These are phyloP conservation scores for Lasioglossum leucozonium DNA, from an alignment of 2,888 invertebrate genomes.

Conservation along the genomic window DNA sequence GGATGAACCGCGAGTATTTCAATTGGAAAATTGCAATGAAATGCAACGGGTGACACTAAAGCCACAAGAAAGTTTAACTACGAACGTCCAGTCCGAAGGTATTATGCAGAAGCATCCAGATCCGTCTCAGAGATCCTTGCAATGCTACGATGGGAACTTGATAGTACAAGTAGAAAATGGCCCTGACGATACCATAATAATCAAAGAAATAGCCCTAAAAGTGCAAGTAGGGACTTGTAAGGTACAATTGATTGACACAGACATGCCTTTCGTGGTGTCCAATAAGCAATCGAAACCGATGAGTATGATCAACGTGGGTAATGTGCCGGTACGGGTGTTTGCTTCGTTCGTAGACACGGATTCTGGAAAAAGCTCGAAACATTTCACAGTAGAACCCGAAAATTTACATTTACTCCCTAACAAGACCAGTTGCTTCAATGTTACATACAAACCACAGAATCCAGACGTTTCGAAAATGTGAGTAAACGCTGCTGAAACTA, in stretches of 20 bases:
- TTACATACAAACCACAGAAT: conserved; percentile 73
- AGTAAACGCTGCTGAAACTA: conserved; percentile 5
- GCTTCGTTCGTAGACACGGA: conserved; percentile 67
- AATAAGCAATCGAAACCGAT: conserved; percentile 73
- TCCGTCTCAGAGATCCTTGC: conserved; percentile 46
- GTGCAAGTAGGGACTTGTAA: conserved; percentile 72
- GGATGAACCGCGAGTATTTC: conserved; percentile 72
- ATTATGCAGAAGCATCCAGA: conserved; percentile 44
- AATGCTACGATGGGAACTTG: conserved; percentile 59
- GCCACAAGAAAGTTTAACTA: conserved; percentile 61
- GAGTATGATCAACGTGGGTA: conserved; percentile 75
- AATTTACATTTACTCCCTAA: conserved; percentile 70
- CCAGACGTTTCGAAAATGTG: conserved; percentile 69
- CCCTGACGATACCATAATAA: conserved; percentile 67
- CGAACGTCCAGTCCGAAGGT: conserved; percentile 74
- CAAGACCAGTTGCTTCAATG: conserved; percentile 69
- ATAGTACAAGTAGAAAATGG: conserved; percentile 64
- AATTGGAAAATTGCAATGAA: conserved; percentile 69
- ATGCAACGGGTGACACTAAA: conserved; percentile 46
- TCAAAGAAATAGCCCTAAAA: conserved; percentile 74
- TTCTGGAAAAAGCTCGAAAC: conserved; percentile 33
- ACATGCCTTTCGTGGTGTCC: conserved; percentile 72
- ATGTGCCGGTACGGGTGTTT: conserved; percentile 64
- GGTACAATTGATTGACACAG: conserved; percentile 74
- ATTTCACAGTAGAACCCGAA: conserved; percentile 75